Percentiles rank a stretch among this genome's conserved stretches.
These are phyloP conservation scores for Petrolisthes cinctipes DNA, from an alignment of 2,888 invertebrate species.

Conservation along the genomic window DNA sequence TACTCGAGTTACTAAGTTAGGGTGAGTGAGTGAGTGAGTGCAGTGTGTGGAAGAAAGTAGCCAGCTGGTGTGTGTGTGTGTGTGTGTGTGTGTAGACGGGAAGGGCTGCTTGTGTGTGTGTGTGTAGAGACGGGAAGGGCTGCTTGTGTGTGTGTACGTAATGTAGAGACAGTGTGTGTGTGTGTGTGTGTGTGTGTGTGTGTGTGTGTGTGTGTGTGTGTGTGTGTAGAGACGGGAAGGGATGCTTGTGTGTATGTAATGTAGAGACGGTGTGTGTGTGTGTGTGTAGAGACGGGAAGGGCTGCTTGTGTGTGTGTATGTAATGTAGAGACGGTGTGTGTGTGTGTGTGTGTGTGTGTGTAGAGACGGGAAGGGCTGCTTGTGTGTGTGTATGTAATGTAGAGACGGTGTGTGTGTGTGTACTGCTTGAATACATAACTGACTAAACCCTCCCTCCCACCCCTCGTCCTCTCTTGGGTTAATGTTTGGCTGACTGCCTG, in stretches of 20 bases:
- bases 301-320: constrained; percentile 12
- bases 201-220: constrained; percentile 4
- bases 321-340: neutral
- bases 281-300: neutral
- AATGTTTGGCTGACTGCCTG: too few species aligned
- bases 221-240: constrained; percentile 8
- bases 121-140: neutral
- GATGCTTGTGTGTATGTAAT: too few species aligned
- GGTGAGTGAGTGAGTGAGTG: neutral
- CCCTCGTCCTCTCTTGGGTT: too few species aligned
- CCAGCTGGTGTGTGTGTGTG: neutral
- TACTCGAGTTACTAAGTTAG: neutral
- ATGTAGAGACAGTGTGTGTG: neutral
- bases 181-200: constrained; percentile 22
- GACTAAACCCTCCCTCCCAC: too few species aligned
- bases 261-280: constrained; percentile 25
- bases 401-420: constrained; percentile 22
- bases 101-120: neutral
- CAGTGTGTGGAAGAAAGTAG: neutral
- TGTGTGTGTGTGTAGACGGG: neutral
- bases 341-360: constrained; percentile 3
- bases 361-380: neutral
- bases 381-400: too few species aligned
- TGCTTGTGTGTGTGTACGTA: constrained; percentile 16
- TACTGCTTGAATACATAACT: neutral